A percentile compares a stretch with the other conserved stretches of the same genome.
phyloP scores from a whole-genome alignment of 2,888 invertebrate genomes.

The Tribolium freemani region DNA sequence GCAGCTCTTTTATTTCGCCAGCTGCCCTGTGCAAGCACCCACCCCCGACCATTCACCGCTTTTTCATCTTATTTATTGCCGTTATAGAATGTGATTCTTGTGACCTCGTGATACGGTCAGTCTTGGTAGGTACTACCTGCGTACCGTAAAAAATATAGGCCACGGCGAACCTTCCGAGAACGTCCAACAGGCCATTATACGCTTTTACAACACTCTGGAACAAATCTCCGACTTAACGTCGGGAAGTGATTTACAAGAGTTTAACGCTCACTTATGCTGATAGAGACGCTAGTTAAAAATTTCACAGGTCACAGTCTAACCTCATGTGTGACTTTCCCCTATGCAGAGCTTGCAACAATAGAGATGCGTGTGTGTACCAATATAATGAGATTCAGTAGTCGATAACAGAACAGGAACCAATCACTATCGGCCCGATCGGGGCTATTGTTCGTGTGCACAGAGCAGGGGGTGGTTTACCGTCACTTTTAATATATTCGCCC shows the following conservation, averaged over 20 bases:
- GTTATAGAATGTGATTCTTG: constrained; percentile 60
- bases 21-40: constrained; percentile 67
- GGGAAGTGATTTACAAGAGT: constrained; percentile 42
- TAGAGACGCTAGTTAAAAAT: constrained; percentile 57
- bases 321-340: constrained; percentile 47
- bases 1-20: constrained; percentile 68
- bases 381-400: constrained; percentile 64
- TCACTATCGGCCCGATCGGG: constrained; percentile 61
- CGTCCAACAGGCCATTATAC: constrained; percentile 52
- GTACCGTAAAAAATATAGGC: constrained; percentile 55
- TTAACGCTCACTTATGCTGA: constrained; percentile 57
- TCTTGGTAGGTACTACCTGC: not conserved
- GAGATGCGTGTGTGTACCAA: constrained; percentile 62
- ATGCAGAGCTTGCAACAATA: constrained; percentile 58
- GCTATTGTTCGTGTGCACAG: constrained; percentile 58
- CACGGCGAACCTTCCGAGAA: constrained; percentile 55
- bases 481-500: constrained; percentile 36
- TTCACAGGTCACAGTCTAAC: constrained; percentile 59
- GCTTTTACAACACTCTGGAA: constrained; percentile 47
- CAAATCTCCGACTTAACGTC: constrained; percentile 23
- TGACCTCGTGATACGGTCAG: not conserved
- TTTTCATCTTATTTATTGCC: constrained; percentile 67
- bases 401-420: constrained; percentile 61
- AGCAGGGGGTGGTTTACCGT: constrained; percentile 53
- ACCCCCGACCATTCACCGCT: constrained; percentile 65